Evolutionary conservation across 2,797 vertebrate species (phyloP).

Genomic region (Pogoniulus pusillus): DNA sequence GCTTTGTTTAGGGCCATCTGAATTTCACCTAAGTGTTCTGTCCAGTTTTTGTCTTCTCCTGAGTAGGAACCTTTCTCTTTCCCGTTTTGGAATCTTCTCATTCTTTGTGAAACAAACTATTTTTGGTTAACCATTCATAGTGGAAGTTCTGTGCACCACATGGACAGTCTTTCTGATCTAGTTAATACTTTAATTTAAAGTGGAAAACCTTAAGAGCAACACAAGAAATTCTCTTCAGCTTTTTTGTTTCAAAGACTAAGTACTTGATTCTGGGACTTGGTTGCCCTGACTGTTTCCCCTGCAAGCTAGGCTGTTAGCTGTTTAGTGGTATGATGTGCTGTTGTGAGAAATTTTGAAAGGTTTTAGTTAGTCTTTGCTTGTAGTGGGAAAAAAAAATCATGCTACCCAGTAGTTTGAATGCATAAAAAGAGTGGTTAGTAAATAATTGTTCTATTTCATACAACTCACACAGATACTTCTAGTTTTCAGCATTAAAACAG

Average conservation of each 20-base stretch:
- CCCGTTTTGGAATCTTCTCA: background rate
- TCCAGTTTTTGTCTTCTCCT: background rate
- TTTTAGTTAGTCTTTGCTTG: background rate
- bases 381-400: background rate
- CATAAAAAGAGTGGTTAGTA: constrained; percentile 57
- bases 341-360: background rate
- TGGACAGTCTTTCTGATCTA: background rate
- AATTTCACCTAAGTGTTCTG: background rate
- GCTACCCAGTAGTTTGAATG: constrained; percentile 53
- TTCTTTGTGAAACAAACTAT: background rate
- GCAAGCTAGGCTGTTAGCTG: background rate
- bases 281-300: background rate
- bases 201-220: background rate
- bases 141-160: background rate
- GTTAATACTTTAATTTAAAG: background rate
- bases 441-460: constrained; percentile 58
- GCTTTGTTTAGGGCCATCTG: background rate
- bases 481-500: background rate
- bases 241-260: background rate
- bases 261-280: background rate
- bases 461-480: constrained; percentile 28
- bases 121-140: background rate
- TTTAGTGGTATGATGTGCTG: background rate
- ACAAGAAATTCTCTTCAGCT: background rate
- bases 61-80: background rate